Evolutionary conservation across 2,888 invertebrate species (phyloP).

Genomic region (Lingula anatina): DNA sequence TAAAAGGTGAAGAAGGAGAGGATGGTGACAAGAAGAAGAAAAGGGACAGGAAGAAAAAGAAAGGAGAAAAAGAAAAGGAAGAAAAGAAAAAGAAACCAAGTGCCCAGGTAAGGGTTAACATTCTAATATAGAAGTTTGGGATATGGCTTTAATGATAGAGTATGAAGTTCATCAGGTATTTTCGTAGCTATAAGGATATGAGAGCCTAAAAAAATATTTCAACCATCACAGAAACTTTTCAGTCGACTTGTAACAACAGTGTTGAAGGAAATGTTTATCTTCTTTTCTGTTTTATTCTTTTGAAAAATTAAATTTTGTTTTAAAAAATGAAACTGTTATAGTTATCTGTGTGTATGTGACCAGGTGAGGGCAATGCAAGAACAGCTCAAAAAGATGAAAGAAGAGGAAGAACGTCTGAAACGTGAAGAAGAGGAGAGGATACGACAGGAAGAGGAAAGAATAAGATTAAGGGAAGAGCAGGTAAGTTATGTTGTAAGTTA

Average conservation of each 20-base stretch:
- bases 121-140: neutral
- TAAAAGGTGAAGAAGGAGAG: conserved; percentile 21
- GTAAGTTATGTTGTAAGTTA: conserved; percentile 45
- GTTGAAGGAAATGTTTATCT: too few relatives aligned
- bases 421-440: conserved; percentile 67
- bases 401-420: conserved; percentile 43
- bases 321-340: too few relatives aligned
- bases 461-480: conserved; percentile 36
- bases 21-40: conserved; percentile 29
- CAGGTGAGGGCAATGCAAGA: conserved; percentile 51
- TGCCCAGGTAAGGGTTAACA: conserved; percentile 12
- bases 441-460: conserved; percentile 56
- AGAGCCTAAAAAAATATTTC: too few relatives aligned
- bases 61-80: conserved; percentile 30
- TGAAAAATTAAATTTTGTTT: too few relatives aligned
- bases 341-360: too few relatives aligned
- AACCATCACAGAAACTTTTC: too few relatives aligned
- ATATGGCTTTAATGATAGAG: too few relatives aligned
- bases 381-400: conserved; percentile 44
- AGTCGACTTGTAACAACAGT: too few relatives aligned
- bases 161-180: too few relatives aligned
- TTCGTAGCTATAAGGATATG: too few relatives aligned
- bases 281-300: too few relatives aligned
- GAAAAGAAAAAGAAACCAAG: conserved; percentile 30
- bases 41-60: conserved; percentile 41